Evolutionary conservation across 2,888 invertebrate genomes (phyloP), one percentile per base, ranked within the genome.

Genomic region (Aphodius sticticus): DNA sequence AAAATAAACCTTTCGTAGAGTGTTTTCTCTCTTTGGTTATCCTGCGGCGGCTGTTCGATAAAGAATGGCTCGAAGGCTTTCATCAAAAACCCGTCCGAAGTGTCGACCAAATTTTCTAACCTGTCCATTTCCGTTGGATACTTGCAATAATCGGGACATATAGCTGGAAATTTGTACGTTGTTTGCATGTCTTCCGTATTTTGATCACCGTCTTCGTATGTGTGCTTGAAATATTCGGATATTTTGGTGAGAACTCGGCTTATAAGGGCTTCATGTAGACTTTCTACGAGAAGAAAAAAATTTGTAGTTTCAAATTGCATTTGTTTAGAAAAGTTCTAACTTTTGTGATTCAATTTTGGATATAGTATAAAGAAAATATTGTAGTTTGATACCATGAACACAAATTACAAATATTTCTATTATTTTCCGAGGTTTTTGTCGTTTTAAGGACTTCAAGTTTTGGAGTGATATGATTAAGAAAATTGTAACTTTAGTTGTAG

Each of bases 1-100:
- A 38, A 16, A 75, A 72, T 26, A 35, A 82, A 86, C 86, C 82
- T 86, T 76, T 86, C 83, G 77, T 83, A 86, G 69, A 87, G 82
- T 35, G 82, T 83, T 7, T 35, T 37, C 16, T 77, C 79, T 75
- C 82, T 76, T 74, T 69, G 80, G 14, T 77, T 72, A 35, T 70
- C n/a, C 37, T 80, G 75, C 38, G 70, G 76, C 70, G n/a, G n/a
- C 70, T 81, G 53, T 12, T 77, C 71, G 6, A 79, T 81, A 53
- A 90, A 86, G 83, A 88, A 90, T 14, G 86, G 85, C 78, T 89
- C 87, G 79, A 91, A 90, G 35, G 90, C 91, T 82, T 89, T 88
- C 84, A 90, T 88, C 36, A 91, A 82, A 84, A 91, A 91, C 2
- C 87, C 87, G 82, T 89, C 86, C 5, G 84, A 82, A 0, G 85